Conservation (phyloP, 1,140 invertebrate species). For the Ceratosolen solmsi region DNA sequence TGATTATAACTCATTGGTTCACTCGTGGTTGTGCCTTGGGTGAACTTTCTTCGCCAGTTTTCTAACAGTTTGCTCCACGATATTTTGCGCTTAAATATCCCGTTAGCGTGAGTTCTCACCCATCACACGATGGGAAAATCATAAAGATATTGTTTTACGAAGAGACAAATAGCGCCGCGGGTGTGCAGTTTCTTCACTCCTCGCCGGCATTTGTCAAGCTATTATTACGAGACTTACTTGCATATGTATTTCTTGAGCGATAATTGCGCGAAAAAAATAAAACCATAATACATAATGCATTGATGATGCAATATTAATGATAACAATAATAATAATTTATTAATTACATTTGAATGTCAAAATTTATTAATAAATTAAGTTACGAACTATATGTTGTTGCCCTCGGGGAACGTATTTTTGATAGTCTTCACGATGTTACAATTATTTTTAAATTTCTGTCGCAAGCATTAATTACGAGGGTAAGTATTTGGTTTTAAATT, state of each 20-base stretch:
- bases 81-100: not conserved
- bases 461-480: not conserved
- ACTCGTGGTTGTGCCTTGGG: not conserved
- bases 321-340: not conserved
- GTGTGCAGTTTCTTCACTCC: not conserved
- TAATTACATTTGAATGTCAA: not conserved
- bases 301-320: not conserved
- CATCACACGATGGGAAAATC: not conserved
- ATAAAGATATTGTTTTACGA: conserved; percentile 3
- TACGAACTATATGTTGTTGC: not conserved
- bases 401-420: too few species aligned
- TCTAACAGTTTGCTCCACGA: not conserved
- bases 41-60: not conserved
- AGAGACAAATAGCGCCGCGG: not conserved
- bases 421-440: too few species aligned
- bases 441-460: not conserved
- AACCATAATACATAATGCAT: too few species aligned
- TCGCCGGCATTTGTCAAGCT: not conserved
- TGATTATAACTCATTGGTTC: conserved; percentile 58
- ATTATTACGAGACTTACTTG: not conserved
- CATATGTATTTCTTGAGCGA: not conserved
- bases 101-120: not conserved
- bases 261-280: not conserved
- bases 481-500: not conserved
- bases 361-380: not conserved